Conservation (phyloP, 2,113 vertebrate species). For the Sylvia atricapilla region DNA sequence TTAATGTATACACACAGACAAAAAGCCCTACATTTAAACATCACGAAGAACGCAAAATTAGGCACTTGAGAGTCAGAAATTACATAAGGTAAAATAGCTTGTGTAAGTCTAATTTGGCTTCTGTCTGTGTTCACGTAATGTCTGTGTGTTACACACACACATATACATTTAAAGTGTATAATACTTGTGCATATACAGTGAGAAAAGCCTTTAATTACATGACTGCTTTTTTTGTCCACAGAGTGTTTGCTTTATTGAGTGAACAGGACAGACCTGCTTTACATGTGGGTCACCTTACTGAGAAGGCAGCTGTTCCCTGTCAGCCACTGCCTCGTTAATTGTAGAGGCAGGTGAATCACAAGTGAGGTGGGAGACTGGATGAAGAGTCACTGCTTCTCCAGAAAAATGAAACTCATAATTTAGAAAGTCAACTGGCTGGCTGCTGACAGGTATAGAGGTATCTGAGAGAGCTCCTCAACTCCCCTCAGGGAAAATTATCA, state of each 20-base stretch:
- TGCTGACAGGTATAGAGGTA: neutral
- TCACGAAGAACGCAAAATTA: neutral
- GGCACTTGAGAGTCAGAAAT: neutral
- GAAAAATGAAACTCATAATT: neutral
- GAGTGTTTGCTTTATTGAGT: neutral
- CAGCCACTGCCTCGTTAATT: accelerated
- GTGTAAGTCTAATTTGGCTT: conserved; percentile 8
- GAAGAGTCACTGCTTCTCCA: neutral
- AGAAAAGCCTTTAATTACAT: conserved; percentile 35
- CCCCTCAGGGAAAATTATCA: neutral
- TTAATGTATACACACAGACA: neutral
- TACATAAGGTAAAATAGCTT: neutral
- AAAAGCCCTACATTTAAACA: neutral
- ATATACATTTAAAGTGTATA: neutral
- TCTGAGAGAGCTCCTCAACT: neutral
- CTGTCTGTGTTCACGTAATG: neutral
- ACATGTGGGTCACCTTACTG: neutral
- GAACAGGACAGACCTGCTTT: conserved; percentile 48
- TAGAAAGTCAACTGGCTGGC: neutral
- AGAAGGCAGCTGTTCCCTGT: neutral
- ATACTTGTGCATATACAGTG: neutral
- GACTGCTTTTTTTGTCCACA: neutral
- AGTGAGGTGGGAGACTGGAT: neutral
- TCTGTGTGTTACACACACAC: neutral
- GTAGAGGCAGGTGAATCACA: neutral